A percentile compares a stretch with the other conserved stretches of the same genome.
Evolutionary conservation across 2,797 vertebrate species (phyloP).

Genomic region (Siniperca undulata): DNA sequence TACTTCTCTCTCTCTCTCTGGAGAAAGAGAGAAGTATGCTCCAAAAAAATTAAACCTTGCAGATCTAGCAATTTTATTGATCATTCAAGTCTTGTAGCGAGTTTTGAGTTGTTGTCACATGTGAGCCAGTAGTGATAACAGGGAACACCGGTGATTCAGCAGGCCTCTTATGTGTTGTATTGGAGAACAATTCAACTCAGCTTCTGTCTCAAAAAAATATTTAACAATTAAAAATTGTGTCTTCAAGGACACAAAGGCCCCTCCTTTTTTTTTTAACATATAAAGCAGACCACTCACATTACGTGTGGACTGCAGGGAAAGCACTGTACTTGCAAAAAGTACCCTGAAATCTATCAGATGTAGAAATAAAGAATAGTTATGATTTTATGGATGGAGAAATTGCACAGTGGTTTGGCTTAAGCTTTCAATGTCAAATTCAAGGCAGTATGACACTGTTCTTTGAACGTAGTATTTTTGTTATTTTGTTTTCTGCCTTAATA

Average conservation of each 20-base stretch:
- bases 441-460: conserved; percentile 63
- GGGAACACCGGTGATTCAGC: conserved; percentile 45
- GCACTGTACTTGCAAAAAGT: conserved; percentile 55
- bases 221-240: conserved; percentile 48
- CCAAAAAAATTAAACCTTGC: conserved; percentile 43
- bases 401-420: conserved; percentile 76
- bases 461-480: conserved; percentile 67
- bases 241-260: conserved; percentile 37
- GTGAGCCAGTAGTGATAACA: conserved; percentile 34
- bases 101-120: conserved; percentile 45
- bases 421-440: conserved; percentile 70
- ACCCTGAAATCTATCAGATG: conserved; percentile 58
- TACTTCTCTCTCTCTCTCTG: conserved; percentile 38
- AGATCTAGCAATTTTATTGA: conserved; percentile 67
- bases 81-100: conserved; percentile 43
- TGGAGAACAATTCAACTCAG: conserved; percentile 53
- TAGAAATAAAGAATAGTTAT: conserved; percentile 52
- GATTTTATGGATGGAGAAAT: conserved; percentile 64
- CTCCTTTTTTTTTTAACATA: conserved; percentile 13
- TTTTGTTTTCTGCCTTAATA: conserved; percentile 79
- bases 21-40: conserved; percentile 69
- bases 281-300: conserved; percentile 40
- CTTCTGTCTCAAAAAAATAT: conserved; percentile 60
- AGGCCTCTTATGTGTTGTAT: conserved; percentile 28
- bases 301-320: conserved; percentile 54